These are phyloP conservation scores for Eristalinus aeneus DNA, from an alignment of 2,888 invertebrate genomes.

Conservation along the genomic window DNA sequence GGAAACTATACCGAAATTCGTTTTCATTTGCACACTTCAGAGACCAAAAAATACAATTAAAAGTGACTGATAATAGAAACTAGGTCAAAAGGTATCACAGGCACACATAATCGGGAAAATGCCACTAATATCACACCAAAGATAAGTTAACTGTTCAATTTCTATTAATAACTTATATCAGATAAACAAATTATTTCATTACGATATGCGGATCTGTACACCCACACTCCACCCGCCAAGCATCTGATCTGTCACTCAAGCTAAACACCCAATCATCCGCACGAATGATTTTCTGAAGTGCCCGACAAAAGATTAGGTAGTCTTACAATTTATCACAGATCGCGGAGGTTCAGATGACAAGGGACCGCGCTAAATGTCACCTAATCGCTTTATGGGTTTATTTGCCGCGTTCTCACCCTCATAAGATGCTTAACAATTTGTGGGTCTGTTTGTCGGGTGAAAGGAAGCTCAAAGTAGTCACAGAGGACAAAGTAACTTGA, in stretches of 20 bases:
- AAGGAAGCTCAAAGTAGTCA: no score
- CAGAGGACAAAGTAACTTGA: no score
- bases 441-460: no score
- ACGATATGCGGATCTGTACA: neutral
- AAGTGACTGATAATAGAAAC: neutral
- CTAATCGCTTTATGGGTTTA: neutral
- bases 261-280: neutral
- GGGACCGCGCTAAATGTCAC: neutral
- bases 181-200: neutral
- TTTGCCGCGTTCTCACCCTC: neutral
- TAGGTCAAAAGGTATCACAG: neutral
- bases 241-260: neutral
- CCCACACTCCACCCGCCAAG: neutral
- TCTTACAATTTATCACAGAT: neutral
- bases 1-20: no score
- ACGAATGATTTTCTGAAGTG: neutral
- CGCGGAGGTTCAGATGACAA: neutral
- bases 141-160: neutral
- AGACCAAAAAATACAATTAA: neutral
- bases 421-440: neutral
- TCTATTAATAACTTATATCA: neutral
- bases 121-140: neutral
- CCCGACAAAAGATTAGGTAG: neutral
- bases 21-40: neutral
- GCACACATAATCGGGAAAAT: neutral